A percentile compares a stretch with the other conserved stretches of the same genome.
phyloP scores from a whole-genome alignment of 2,888 invertebrate genomes.

The Phengaris alcon region DNA sequence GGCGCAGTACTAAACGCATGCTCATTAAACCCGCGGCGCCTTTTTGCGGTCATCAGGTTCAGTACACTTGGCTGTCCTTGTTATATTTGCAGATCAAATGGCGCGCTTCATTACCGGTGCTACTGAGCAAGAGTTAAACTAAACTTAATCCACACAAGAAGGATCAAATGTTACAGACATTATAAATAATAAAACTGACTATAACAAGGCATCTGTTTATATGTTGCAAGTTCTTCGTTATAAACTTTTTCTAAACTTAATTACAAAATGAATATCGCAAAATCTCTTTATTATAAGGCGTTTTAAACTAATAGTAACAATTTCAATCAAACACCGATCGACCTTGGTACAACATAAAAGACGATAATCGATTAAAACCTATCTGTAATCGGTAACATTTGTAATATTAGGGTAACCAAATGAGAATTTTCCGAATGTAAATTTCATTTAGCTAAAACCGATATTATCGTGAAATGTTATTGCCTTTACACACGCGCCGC shows the following conservation, averaged over 20 bases:
- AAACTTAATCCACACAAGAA: neutral
- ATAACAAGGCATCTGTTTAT: neutral
- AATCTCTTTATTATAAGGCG: neutral
- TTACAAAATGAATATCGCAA: neutral
- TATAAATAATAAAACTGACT: neutral
- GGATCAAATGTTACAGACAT: neutral
- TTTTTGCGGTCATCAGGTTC: slow-evolving; percentile 23
- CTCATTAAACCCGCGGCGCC: slow-evolving; percentile 20
- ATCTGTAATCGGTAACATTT: neutral
- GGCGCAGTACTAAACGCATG: slow-evolving; percentile 19
- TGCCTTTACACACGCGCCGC: too few relatives aligned
- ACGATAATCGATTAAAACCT: neutral
- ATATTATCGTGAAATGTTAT: too few relatives aligned
- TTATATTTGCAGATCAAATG: slow-evolving; percentile 10
- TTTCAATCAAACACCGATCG: neutral
- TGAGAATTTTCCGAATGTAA: neutral
- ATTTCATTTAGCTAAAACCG: neutral
- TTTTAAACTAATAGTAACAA: neutral
- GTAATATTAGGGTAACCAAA: neutral
- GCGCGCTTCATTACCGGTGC: slow-evolving; percentile 20
- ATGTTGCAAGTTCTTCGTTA: neutral
- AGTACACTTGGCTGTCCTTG: slow-evolving; percentile 24
- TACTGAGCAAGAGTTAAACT: neutral
- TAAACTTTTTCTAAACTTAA: neutral
- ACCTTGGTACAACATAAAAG: slow-evolving; percentile 13